Evolutionary conservation across 2,797 vertebrate genomes (phyloP), one percentile per base, ranked within the genome.

Genomic region (Etheostoma perlongum): DNA sequence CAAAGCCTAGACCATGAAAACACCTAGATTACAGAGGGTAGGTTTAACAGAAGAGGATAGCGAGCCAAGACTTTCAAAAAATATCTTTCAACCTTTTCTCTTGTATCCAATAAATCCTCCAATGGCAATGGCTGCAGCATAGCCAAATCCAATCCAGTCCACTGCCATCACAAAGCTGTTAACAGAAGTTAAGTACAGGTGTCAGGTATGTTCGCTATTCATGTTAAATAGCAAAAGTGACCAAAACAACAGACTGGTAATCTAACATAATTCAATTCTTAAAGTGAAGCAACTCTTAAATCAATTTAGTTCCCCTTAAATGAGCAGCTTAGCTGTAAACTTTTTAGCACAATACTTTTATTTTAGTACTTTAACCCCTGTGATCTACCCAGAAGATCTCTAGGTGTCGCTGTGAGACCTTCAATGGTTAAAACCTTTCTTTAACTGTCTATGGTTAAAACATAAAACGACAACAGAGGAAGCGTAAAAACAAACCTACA

Each of bases 101-200:
- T 95, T 95, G 87, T 98, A 99, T 66, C 96, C 97, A 83, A 97
- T 73, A 65, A 95, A 93, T 58, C 98, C 97, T 84, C 98, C 97
- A 36, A 96, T 73, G 42, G 88, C 83, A 64, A 98, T 87, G 74
- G 95, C 59, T 1, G 95, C 95, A 73, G 97, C 97, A 74, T 98
- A 99, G 25, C 94, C 82, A 78, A 97, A 98, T 23, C 97, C 97
- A 74, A 97, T 67, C 96, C 97, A 97, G 92, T 99, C 98, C 71
- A 98, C 74, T 21, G 93, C 92, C 95, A 95, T 96, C 30, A 65
- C 77, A 54, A 69, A 83, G 51, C 90, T 91, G 74, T 4, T 18
- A 67, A 61, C 53, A 81, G 10, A 30, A 42, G 59, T 0, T 63
- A 19, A 75, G 48, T 7, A 52, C 27, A 51, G 18, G 4, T n/a